A percentile compares a stretch with the other conserved stretches of the same genome.
phyloP scores from a whole-genome alignment of 2,888 invertebrate species.

The Trissolcus brochymenae region DNA sequence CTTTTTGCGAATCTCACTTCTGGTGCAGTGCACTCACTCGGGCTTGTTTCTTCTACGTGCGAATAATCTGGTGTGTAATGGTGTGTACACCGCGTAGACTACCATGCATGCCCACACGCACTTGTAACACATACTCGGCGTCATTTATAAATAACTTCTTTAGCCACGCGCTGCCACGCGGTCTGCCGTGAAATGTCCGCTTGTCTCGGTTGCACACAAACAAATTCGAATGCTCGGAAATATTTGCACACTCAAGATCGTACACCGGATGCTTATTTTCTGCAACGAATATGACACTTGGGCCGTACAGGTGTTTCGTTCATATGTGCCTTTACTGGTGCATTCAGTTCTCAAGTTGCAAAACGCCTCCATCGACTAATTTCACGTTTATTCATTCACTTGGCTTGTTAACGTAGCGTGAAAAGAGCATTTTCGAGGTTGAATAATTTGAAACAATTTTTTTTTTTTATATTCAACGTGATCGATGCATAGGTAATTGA shows the following conservation, averaged over 20 bases:
- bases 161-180: slow-evolving; percentile 72
- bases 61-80: slow-evolving; percentile 25
- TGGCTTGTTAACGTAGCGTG: slow-evolving; percentile 1
- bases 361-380: slow-evolving; percentile 8
- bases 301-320: slow-evolving; percentile 41
- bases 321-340: slow-evolving; percentile 17
- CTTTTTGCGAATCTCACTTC: slow-evolving; percentile 44
- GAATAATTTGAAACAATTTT: neutral
- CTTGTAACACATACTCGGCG: slow-evolving; percentile 21
- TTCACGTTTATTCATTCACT: slow-evolving; percentile 28
- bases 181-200: slow-evolving; percentile 70
- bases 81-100: slow-evolving; percentile 17
- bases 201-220: slow-evolving; percentile 50
- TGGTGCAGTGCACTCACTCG: slow-evolving; percentile 23
- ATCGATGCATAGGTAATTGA: neutral
- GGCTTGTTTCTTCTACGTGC: slow-evolving; percentile 26
- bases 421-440: neutral
- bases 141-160: slow-evolving; percentile 72
- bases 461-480: neutral
- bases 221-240: slow-evolving; percentile 42
- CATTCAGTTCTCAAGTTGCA: slow-evolving; percentile 19
- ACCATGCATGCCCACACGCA: neutral
- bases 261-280: slow-evolving; percentile 27
- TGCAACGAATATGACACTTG: slow-evolving; percentile 24
- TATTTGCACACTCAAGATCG: slow-evolving; percentile 16